These are phyloP conservation scores for Reinhardtius hippoglossoides DNA, from an alignment of 2,113 vertebrate species.

Conservation along the genomic window DNA sequence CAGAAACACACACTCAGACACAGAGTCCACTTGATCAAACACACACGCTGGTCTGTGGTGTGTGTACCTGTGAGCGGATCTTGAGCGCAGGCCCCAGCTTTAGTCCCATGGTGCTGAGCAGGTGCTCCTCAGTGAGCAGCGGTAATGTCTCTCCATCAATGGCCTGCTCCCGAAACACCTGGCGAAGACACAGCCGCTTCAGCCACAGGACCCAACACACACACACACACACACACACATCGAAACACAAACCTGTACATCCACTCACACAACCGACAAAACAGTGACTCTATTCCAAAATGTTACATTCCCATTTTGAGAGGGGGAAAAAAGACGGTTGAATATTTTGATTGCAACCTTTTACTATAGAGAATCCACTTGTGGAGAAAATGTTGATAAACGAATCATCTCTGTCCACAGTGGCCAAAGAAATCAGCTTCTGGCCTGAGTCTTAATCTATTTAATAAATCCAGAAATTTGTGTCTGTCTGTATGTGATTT, in stretches of 20 bases:
- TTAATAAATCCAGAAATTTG: too few relatives aligned
- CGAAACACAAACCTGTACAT: slow-evolving; percentile 15
- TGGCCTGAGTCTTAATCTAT: background rate
- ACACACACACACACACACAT: slow-evolving; percentile 14
- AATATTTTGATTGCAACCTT: background rate
- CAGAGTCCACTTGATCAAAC: slow-evolving; percentile 39
- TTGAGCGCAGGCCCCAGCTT: slow-evolving; percentile 97
- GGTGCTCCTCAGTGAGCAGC: slow-evolving; percentile 94
- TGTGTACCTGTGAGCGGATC: slow-evolving; percentile 95
- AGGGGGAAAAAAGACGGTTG: too few relatives aligned
- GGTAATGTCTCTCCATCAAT: slow-evolving; percentile 97
- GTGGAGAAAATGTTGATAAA: background rate
- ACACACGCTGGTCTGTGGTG: slow-evolving; percentile 62
- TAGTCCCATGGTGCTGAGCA: slow-evolving; percentile 96
- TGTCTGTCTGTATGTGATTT: too few relatives aligned
- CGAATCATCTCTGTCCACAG: background rate
- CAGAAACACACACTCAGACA: slow-evolving; percentile 51
- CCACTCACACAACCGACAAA: slow-evolving; percentile 36
- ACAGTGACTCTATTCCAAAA: slow-evolving; percentile 40
- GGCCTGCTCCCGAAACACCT: slow-evolving; percentile 97
- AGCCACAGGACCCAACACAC: slow-evolving; percentile 69
- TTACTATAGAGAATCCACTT: background rate
- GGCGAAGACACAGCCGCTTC: slow-evolving; percentile 78
- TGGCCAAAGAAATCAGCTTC: slow-evolving; percentile 1
- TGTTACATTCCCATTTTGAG: slow-evolving; percentile 18